Evolutionary conservation across 2,113 vertebrate genomes (phyloP).

Genomic region (Dasyurus viverrinus): DNA sequence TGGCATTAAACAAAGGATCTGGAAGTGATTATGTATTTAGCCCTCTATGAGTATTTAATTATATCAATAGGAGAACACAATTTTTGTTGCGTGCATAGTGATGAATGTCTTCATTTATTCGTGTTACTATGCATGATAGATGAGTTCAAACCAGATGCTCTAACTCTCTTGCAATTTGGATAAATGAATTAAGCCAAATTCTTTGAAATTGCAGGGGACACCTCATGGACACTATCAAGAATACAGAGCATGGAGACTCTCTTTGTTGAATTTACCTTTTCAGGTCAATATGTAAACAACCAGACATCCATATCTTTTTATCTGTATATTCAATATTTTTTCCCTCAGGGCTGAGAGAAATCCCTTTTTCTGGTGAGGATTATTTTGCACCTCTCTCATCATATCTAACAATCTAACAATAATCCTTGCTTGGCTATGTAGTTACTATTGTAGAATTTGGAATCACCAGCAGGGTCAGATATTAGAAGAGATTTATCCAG

Average conservation of each 20-base stretch:
- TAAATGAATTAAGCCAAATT: conserved; percentile 80
- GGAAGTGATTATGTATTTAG: conserved; percentile 88
- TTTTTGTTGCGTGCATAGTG: conserved; percentile 86
- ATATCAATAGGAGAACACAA: conserved; percentile 88
- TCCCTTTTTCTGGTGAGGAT: not conserved
- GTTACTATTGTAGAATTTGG: conserved; percentile 45
- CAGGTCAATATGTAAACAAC: conserved; percentile 52
- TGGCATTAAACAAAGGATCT: conserved; percentile 88
- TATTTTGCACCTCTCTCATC: not conserved
- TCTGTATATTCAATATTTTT: conserved; percentile 25
- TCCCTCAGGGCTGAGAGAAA: conserved; percentile 4
- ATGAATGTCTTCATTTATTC: conserved; percentile 89
- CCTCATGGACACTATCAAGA: conserved; percentile 59
- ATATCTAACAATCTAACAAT: not conserved
- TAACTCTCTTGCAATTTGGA: conserved; percentile 81
- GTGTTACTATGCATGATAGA: conserved; percentile 83
- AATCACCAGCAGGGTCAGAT: not conserved
- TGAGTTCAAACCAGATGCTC: conserved; percentile 84
- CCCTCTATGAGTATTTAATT: conserved; percentile 88
- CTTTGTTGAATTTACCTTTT: conserved; percentile 57
- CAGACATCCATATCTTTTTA: not conserved
- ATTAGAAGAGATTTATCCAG: not conserved
- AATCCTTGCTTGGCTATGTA: conserved; percentile 26
- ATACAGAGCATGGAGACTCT: conserved; percentile 47
- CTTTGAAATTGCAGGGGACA: conserved; percentile 77